Percentiles rank a stretch among this genome's conserved stretches.
Evolutionary conservation across 2,888 invertebrate genomes (phyloP).

Genomic region (Doris montereyensis): DNA sequence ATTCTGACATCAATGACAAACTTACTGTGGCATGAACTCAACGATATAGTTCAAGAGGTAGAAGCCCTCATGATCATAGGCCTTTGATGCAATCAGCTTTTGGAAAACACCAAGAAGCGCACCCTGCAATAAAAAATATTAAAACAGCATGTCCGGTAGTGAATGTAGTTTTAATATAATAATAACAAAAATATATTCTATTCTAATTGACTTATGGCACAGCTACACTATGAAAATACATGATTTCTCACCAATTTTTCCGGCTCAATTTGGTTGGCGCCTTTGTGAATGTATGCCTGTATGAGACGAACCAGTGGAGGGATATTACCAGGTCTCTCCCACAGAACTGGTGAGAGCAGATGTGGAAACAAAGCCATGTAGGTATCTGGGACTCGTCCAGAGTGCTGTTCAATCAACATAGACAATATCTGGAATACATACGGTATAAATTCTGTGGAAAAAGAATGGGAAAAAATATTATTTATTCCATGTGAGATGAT

Average conservation of each 20-base stretch:
- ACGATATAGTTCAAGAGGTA: slow-evolving; percentile 89
- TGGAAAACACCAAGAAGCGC: slow-evolving; percentile 92
- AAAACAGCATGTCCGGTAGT: too few relatives aligned
- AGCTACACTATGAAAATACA: neutral
- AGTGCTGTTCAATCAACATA: slow-evolving; percentile 82
- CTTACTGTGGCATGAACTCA: slow-evolving; percentile 82
- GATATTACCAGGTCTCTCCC: slow-evolving; percentile 95
- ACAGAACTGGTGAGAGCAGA: slow-evolving; percentile 89
- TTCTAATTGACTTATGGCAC: neutral
- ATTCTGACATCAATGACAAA: neutral
- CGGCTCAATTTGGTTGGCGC: slow-evolving; percentile 78
- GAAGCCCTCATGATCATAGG: slow-evolving; percentile 97
- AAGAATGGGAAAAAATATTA: too few relatives aligned
- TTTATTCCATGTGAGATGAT: too few relatives aligned
- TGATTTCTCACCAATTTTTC: slow-evolving; percentile 62
- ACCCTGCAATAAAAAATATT: slow-evolving; percentile 62
- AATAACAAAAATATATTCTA: too few relatives aligned
- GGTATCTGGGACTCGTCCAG: slow-evolving; percentile 78
- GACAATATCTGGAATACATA: slow-evolving; percentile 98
- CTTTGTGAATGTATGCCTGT: slow-evolving; percentile 86
- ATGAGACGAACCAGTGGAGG: slow-evolving; percentile 93
- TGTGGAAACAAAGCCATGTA: slow-evolving; percentile 93
- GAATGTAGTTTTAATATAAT: too few relatives aligned
- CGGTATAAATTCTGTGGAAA: slow-evolving; percentile 89
- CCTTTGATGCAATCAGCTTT: slow-evolving; percentile 94